phyloP scores from a whole-genome alignment of 2,888 invertebrate species.

The Parascotia fuliginaria region DNA sequence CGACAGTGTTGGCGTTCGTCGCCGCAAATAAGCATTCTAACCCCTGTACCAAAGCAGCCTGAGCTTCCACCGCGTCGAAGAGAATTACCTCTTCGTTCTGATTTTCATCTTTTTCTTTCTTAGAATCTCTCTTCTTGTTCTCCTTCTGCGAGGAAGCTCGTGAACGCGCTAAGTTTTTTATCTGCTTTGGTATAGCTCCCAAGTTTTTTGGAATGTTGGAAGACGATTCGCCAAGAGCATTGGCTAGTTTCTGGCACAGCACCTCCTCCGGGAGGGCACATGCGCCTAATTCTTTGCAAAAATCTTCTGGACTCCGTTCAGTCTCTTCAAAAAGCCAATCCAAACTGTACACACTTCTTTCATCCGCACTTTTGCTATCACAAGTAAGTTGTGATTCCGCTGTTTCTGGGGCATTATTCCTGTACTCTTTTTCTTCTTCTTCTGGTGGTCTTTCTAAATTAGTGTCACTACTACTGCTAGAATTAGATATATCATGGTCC shows the following conservation, averaged over 20 bases:
- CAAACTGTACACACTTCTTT: slow-evolving; percentile 77
- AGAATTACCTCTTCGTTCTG: slow-evolving; percentile 74
- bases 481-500: slow-evolving; percentile 86
- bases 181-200: slow-evolving; percentile 90
- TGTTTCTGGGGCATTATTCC: slow-evolving; percentile 57
- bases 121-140: slow-evolving; percentile 82
- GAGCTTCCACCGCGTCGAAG: slow-evolving; percentile 82
- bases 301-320: slow-evolving; percentile 45
- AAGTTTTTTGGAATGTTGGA: slow-evolving; percentile 87
- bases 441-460: slow-evolving; percentile 68
- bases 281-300: slow-evolving; percentile 57
- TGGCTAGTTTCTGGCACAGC: slow-evolving; percentile 64
- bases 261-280: slow-evolving; percentile 60
- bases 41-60: slow-evolving; percentile 85
- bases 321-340: slow-evolving; percentile 81
- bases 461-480: slow-evolving; percentile 86
- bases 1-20: slow-evolving; percentile 80
- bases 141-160: slow-evolving; percentile 86
- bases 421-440: slow-evolving; percentile 52
- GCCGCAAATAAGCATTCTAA: slow-evolving; percentile 81
- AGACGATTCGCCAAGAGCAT: slow-evolving; percentile 75
- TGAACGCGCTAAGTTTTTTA: slow-evolving; percentile 83
- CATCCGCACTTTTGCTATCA: slow-evolving; percentile 75
- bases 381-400: slow-evolving; percentile 70
- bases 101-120: slow-evolving; percentile 76